Conservation (phyloP, 2,888 invertebrate genomes). For the Drosophila histrio region DNA sequence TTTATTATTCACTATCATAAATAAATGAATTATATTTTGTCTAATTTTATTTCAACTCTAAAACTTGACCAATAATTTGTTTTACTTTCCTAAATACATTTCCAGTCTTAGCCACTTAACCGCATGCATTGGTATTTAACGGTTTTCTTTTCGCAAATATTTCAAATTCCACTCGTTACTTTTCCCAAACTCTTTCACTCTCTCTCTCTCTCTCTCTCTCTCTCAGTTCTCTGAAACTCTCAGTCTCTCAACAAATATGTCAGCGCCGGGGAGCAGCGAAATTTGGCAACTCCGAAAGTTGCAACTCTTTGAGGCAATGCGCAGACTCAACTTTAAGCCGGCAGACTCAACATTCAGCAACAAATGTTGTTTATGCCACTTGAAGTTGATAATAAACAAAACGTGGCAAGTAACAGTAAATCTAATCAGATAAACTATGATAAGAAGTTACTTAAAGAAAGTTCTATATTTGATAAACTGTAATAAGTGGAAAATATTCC, state of each 20-base stretch:
- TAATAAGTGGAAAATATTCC: neutral
- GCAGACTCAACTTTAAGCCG: constrained; percentile 80
- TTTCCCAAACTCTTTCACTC: constrained; percentile 7
- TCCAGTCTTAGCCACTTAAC: neutral
- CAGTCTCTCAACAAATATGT: constrained; percentile 16
- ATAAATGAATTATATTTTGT: neutral
- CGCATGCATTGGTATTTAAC: constrained; percentile 58
- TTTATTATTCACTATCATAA: neutral
- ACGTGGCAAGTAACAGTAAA: constrained; percentile 9
- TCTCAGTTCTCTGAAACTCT: constrained; percentile 1
- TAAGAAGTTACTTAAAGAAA: neutral
- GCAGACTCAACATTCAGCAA: constrained; percentile 68
- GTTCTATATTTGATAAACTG: too few relatives aligned
- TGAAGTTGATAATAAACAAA: constrained; percentile 63
- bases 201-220: constrained; percentile 8
- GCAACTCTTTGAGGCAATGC: constrained; percentile 39
- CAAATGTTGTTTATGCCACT: constrained; percentile 67
- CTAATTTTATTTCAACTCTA: too few relatives aligned
- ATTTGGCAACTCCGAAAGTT: constrained; percentile 63
- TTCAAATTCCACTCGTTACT: constrained; percentile 67
- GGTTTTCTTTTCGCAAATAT: constrained; percentile 40
- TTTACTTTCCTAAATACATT: too few relatives aligned
- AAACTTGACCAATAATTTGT: too few relatives aligned
- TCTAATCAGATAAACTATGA: neutral
- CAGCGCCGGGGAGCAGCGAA: constrained; percentile 53